Conservation (phyloP, 1,140 invertebrate genomes). For the Polyergus mexicanus region DNA sequence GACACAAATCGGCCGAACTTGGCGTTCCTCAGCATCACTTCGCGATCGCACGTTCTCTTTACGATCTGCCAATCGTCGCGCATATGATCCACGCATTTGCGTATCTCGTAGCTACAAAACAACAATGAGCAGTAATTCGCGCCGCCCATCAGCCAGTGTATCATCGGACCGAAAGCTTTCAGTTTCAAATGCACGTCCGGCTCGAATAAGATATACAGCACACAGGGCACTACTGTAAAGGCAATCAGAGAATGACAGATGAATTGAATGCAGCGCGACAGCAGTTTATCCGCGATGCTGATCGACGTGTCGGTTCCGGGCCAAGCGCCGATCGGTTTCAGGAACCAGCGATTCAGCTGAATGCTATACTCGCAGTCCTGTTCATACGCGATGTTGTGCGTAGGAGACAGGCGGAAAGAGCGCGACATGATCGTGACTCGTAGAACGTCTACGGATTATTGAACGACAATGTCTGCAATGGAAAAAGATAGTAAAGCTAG, state of each 20-base stretch:
- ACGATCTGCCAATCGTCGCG: conserved; percentile 60
- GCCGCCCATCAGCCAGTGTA: conserved; percentile 77
- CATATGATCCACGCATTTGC: conserved; percentile 58
- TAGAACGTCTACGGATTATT: not conserved
- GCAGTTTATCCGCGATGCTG: not conserved
- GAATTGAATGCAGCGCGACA: conserved; percentile 17
- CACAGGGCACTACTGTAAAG: conserved; percentile 30
- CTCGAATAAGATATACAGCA: conserved; percentile 67
- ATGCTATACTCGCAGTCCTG: conserved; percentile 43
- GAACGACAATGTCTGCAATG: not conserved
- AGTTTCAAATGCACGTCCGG: conserved; percentile 65
- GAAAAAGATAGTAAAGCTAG: not conserved
- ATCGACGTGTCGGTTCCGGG: too few species aligned
- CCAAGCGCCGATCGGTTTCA: conserved; percentile 60
- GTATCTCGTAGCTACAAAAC: conserved; percentile 65
- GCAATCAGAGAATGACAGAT: conserved; percentile 62
- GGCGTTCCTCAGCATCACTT: conserved; percentile 62
- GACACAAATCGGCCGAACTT: conserved; percentile 66
- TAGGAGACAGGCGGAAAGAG: not conserved
- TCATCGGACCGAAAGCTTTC: conserved; percentile 77
- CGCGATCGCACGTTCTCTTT: conserved; percentile 3
- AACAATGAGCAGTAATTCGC: conserved; percentile 77
- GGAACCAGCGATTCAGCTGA: conserved; percentile 60
- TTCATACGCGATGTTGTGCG: not conserved
- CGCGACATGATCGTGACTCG: conserved; percentile 24